These are phyloP conservation scores for Meloe dianella DNA, from an alignment of 2,888 invertebrate genomes.

Conservation along the genomic window DNA sequence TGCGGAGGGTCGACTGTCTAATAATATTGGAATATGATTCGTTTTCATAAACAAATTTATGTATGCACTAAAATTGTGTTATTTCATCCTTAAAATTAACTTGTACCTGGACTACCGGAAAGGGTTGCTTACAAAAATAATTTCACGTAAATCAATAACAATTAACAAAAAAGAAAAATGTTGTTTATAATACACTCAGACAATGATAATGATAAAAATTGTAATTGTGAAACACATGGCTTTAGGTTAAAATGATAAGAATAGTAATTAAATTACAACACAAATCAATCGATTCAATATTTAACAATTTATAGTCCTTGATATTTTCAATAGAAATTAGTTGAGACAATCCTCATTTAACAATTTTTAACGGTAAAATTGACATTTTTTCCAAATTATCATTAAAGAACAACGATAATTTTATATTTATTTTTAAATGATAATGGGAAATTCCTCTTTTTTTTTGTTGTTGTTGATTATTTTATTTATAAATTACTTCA, in stretches of 20 bases:
- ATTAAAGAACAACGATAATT: background rate
- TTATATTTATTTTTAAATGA: background rate
- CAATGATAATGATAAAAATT: conserved; percentile 1
- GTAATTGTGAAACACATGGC: background rate
- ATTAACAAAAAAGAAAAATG: background rate
- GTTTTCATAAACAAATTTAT: too few species aligned
- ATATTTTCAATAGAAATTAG: background rate
- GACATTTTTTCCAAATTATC: too few species aligned
- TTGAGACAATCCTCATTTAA: too few species aligned
- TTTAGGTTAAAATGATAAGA: background rate
- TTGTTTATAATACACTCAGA: background rate
- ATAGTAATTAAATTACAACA: background rate
- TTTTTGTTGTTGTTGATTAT: too few species aligned
- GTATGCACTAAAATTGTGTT: too few species aligned
- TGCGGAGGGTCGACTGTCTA: too few species aligned
- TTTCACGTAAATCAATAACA: background rate
- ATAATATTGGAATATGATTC: too few species aligned
- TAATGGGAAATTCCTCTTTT: background rate
- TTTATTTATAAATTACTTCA: background rate
- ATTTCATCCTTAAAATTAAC: too few species aligned
- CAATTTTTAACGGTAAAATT: background rate
- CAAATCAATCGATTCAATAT: background rate
- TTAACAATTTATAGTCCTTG: background rate
- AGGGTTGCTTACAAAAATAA: too few species aligned
- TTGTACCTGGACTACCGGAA: too few species aligned